These are phyloP conservation scores for Anthophora plumipes DNA, from an alignment of 2,888 invertebrate genomes.

Conservation along the genomic window DNA sequence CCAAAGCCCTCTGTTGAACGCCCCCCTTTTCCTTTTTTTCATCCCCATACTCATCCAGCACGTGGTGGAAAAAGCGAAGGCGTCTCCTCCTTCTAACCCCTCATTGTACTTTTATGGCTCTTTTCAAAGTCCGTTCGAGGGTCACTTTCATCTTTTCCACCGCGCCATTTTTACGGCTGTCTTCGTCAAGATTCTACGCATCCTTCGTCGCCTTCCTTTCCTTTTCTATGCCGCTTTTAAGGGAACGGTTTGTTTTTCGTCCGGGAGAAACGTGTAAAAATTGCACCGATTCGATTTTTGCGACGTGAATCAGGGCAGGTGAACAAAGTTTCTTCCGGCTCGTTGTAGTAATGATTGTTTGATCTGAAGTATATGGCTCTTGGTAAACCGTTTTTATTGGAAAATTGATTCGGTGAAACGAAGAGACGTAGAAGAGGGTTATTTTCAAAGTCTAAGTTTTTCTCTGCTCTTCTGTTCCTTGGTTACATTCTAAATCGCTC, in stretches of 20 bases:
- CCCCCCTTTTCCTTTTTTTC: conserved; percentile 15
- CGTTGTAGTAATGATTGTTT: too few relatives aligned
- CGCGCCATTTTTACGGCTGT: conserved; percentile 56
- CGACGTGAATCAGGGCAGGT: not conserved
- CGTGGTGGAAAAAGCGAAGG: conserved; percentile 65
- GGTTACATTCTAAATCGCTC: too few relatives aligned
- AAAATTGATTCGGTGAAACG: too few relatives aligned
- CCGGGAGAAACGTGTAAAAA: conserved; percentile 2
- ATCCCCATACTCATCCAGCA: conserved; percentile 36
- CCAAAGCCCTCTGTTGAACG: conserved; percentile 29
- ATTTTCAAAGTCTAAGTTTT: too few relatives aligned
- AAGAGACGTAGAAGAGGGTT: too few relatives aligned
- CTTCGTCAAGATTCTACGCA: conserved; percentile 46
- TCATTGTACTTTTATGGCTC: conserved; percentile 73
- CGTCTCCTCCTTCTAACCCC: conserved; percentile 58
- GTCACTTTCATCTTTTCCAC: conserved; percentile 68
- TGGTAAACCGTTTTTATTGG: too few relatives aligned
- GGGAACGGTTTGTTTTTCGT: conserved; percentile 23
- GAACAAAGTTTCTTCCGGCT: not conserved
- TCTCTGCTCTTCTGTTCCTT: too few relatives aligned
- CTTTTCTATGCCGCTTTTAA: not conserved
- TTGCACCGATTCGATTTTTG: conserved; percentile 14
- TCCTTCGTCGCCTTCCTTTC: conserved; percentile 8
- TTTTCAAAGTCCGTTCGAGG: conserved; percentile 68
- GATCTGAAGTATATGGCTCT: not conserved